Percentiles rank a stretch among this genome's conserved stretches.
Conservation (phyloP, 2,113 vertebrate species). For the Cyphomyrus discorhynchus region DNA sequence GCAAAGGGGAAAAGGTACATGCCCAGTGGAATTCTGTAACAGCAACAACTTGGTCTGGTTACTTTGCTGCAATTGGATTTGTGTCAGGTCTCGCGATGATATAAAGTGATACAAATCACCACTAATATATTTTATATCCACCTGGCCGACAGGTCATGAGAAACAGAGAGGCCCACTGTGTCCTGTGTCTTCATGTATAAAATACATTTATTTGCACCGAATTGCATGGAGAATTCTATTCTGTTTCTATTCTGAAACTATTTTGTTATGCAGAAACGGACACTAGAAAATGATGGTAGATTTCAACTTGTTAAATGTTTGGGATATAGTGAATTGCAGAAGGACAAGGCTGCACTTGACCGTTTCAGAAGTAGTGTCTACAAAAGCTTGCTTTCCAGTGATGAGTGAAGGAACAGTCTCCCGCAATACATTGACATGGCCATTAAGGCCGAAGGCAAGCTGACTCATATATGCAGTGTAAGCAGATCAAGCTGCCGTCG, state of each 20-base stretch:
- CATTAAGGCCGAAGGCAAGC: neutral
- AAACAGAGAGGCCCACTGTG: neutral
- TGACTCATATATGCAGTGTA: neutral
- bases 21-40: neutral
- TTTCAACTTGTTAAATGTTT: neutral
- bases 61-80: neutral
- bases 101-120: neutral
- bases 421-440: neutral
- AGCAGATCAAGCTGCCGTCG: neutral
- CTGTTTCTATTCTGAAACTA: neutral
- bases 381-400: neutral
- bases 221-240: neutral
- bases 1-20: neutral
- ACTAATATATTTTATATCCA: neutral
- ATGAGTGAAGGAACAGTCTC: neutral
- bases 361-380: neutral
- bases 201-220: neutral
- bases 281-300: neutral
- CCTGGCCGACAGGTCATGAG: neutral
- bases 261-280: neutral
- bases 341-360: neutral
- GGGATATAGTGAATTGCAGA: neutral
- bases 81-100: neutral
- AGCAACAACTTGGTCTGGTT: neutral
- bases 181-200: neutral